These are phyloP conservation scores for Listrodromus nycthemerus DNA, from an alignment of 2,888 invertebrate species.

Conservation along the genomic window DNA sequence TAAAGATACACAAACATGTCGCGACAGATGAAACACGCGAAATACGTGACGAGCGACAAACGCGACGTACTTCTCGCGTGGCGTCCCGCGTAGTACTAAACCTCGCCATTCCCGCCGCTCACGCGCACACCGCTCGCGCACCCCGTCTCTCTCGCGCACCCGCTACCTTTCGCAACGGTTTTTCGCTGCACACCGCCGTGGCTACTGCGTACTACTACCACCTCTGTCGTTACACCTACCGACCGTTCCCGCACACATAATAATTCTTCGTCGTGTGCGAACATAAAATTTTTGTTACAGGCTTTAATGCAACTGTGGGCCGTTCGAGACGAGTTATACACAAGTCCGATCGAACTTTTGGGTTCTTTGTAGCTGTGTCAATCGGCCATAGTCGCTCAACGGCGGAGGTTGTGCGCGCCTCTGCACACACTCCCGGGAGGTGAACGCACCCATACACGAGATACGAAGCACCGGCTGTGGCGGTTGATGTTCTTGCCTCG, in stretches of 20 bases:
- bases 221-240: conserved; percentile 13
- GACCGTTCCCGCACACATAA: conserved; percentile 8
- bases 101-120: conserved; percentile 70
- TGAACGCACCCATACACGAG: conserved; percentile 52
- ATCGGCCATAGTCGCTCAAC: conserved; percentile 1
- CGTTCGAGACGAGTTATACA: background rate
- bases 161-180: conserved; percentile 36
- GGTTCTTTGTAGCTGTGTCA: conserved; percentile 13
- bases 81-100: conserved; percentile 77
- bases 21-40: conserved; percentile 41
- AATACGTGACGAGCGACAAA: conserved; percentile 25
- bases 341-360: background rate
- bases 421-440: conserved; percentile 38
- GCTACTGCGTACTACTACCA: conserved; percentile 2
- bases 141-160: conserved; percentile 58
- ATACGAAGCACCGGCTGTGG: conserved; percentile 18
- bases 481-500: conserved; percentile 4
- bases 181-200: background rate
- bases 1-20: conserved; percentile 4
- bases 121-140: conserved; percentile 42
- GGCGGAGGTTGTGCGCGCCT: background rate
- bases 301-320: background rate
- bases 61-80: conserved; percentile 73
- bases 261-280: background rate
- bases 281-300: conserved; percentile 11